phyloP scores from a whole-genome alignment of 2,888 invertebrate species.

The Orthosia cruda region DNA sequence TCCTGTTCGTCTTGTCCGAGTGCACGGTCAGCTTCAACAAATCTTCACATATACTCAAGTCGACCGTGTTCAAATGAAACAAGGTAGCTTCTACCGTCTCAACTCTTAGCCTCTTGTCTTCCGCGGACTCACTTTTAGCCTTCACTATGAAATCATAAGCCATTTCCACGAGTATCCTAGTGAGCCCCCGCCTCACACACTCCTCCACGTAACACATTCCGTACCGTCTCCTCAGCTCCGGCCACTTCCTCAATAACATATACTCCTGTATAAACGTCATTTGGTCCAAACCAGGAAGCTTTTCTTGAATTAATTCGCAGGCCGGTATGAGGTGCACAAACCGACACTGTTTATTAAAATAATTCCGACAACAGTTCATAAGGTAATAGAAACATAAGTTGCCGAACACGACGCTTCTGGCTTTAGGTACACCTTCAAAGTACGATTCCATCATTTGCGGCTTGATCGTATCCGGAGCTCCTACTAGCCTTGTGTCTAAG shows the following conservation, averaged over 20 bases:
- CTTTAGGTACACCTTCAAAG: conserved; percentile 53
- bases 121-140: conserved; percentile 37
- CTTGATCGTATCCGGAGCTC: conserved; percentile 21
- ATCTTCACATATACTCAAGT: conserved; percentile 74
- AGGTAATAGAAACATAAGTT: conserved; percentile 81
- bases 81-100: conserved; percentile 76
- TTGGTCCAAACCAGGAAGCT: conserved; percentile 69
- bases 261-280: conserved; percentile 79
- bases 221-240: conserved; percentile 71
- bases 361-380: conserved; percentile 73
- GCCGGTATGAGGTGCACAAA: conserved; percentile 73
- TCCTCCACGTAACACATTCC: conserved; percentile 77
- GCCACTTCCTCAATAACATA: conserved; percentile 70
- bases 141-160: conserved; percentile 75
- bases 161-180: conserved; percentile 80
- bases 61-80: conserved; percentile 77
- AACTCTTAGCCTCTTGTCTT: conserved; percentile 67
- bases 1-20: conserved; percentile 37
- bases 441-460: conserved; percentile 47
- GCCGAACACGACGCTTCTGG: conserved; percentile 72
- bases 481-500: conserved; percentile 37
- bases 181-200: conserved; percentile 75
- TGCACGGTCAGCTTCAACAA: conserved; percentile 68
- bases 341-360: conserved; percentile 63
- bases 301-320: conserved; percentile 49